Evolutionary conservation across 2,797 vertebrate species (phyloP).

Genomic region (Pteronotus mesoamericanus): DNA sequence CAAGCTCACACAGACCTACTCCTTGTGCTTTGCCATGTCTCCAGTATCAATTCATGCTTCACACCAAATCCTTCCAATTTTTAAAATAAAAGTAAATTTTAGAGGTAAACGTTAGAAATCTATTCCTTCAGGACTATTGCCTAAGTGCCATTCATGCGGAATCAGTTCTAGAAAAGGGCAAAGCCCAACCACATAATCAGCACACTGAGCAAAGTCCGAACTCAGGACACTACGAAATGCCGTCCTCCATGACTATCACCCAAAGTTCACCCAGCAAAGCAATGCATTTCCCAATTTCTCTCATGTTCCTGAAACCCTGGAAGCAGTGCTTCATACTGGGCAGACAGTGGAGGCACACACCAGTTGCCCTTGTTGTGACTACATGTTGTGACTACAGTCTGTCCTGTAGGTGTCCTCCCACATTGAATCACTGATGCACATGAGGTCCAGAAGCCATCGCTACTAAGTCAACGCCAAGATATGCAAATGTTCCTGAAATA

Average conservation of each 20-base stretch:
- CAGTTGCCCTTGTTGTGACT: not conserved
- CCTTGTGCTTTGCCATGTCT: not conserved
- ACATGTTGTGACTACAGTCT: accelerated
- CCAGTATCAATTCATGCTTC: not conserved
- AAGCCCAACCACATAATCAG: not conserved
- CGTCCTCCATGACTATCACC: not conserved
- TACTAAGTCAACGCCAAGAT: not conserved
- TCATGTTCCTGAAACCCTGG: not conserved
- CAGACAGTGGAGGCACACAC: not conserved
- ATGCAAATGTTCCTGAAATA: not conserved
- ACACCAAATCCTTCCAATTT: not conserved
- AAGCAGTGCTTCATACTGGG: not conserved
- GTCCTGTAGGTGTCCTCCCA: not conserved
- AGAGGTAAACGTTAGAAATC: not conserved
- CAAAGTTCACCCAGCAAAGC: not conserved
- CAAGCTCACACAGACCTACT: not conserved
- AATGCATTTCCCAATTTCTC: not conserved
- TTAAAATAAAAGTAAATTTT: constrained; percentile 5
- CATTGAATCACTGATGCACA: not conserved
- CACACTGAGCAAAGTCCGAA: not conserved
- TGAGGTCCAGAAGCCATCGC: not conserved
- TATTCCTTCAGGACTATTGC: not conserved
- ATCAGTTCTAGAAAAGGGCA: not conserved
- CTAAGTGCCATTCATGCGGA: not conserved
- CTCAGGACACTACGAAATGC: not conserved